phyloP scores from a whole-genome alignment of 2,113 vertebrate species.

The Grammomys dolichurus region DNA sequence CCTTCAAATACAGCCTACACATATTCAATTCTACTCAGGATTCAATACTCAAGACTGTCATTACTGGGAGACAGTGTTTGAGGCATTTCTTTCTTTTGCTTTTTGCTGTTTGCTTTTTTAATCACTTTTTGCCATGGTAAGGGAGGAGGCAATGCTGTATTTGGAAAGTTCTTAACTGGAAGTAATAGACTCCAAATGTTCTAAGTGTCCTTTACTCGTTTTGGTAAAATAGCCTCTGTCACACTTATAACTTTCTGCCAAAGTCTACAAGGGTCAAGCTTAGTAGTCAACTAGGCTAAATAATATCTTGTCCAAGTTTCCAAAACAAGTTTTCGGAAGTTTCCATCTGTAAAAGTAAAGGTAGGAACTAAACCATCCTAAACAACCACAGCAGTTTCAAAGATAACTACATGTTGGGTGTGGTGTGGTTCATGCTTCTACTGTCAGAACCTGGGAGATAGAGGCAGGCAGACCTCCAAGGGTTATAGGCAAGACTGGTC shows the following conservation, averaged over 20 bases:
- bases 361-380: slow-evolving; percentile 49
- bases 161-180: slow-evolving; percentile 73
- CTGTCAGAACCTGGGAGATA: neutral
- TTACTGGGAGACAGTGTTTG: slow-evolving; percentile 65
- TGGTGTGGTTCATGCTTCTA: neutral
- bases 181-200: slow-evolving; percentile 79
- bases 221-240: slow-evolving; percentile 73
- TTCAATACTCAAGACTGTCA: slow-evolving; percentile 70
- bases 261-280: slow-evolving; percentile 72
- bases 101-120: slow-evolving; percentile 49
- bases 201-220: slow-evolving; percentile 75
- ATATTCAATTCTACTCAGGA: slow-evolving; percentile 78
- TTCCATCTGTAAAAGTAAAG: slow-evolving; percentile 78
- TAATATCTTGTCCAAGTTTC: slow-evolving; percentile 78
- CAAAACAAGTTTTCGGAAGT: slow-evolving; percentile 77
- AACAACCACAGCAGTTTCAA: slow-evolving; percentile 51
- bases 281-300: slow-evolving; percentile 70
- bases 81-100: slow-evolving; percentile 55
- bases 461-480: too few species aligned
- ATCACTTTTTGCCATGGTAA: slow-evolving; percentile 71
- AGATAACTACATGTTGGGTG: neutral
- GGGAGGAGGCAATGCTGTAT: slow-evolving; percentile 25
- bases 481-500: neutral
- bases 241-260: slow-evolving; percentile 69
- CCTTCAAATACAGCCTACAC: slow-evolving; percentile 62